Conservation (phyloP, 2,113 vertebrate genomes). For the Thalassarche chlororhynchos region DNA sequence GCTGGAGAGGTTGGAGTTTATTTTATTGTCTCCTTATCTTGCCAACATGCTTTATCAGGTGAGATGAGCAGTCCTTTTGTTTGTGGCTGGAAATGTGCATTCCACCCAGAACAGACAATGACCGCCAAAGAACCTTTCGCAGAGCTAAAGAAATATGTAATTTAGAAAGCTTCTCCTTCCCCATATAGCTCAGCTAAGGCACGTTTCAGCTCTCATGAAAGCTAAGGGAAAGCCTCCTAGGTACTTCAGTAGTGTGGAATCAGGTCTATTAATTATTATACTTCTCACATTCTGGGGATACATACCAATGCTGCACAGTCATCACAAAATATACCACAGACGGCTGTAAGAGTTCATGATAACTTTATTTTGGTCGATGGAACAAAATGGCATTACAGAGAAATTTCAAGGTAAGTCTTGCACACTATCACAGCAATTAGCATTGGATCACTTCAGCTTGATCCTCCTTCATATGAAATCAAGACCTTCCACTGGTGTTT, state of each 20-base stretch:
- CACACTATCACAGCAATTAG: neutral
- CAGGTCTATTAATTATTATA: neutral
- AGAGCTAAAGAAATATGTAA: neutral
- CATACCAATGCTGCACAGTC: neutral
- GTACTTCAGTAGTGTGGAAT: neutral
- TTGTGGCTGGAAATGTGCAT: neutral
- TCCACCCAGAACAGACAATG: neutral
- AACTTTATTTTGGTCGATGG: neutral
- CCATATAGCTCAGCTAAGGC: neutral
- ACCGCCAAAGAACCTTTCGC: neutral
- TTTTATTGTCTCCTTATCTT: slow-evolving; percentile 5
- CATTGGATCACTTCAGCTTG: neutral
- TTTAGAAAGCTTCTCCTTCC: neutral
- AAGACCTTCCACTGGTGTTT: neutral
- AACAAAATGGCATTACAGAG: slow-evolving; percentile 12
- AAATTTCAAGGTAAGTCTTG: slow-evolving; percentile 21
- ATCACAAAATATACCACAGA: neutral
- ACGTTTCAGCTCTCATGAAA: neutral
- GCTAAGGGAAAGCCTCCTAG: neutral
- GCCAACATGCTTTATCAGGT: neutral
- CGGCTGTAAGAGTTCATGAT: neutral
- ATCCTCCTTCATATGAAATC: neutral
- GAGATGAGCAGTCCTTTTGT: neutral
- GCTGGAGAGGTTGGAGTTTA: neutral
- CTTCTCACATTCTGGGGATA: neutral